phyloP scores from a whole-genome alignment of 1,140 invertebrate species.

The Conus ventricosus region DNA sequence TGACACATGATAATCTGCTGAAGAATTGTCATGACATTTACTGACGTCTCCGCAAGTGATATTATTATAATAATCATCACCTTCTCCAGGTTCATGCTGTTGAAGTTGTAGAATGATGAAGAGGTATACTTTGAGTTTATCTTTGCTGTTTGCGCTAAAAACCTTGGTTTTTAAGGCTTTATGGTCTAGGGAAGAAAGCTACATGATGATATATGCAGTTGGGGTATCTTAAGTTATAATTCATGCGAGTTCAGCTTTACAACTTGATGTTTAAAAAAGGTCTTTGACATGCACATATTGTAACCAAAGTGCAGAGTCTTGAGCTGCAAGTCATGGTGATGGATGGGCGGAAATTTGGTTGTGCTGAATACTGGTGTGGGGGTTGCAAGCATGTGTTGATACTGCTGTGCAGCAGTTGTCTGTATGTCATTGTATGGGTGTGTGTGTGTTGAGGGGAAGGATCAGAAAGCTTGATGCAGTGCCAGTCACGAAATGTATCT shows the following conservation, averaged over 20 bases:
- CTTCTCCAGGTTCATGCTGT: background rate
- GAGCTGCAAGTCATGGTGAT: background rate
- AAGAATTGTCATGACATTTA: background rate
- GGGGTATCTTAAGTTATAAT: too few species aligned
- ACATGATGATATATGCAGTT: too few species aligned
- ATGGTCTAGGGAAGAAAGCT: too few species aligned
- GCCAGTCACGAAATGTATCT: too few species aligned
- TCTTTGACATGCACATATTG: too few species aligned
- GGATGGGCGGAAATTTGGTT: background rate
- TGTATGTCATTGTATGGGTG: background rate
- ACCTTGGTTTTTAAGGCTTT: too few species aligned
- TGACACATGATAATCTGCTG: background rate
- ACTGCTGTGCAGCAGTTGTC: background rate
- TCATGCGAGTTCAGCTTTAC: too few species aligned
- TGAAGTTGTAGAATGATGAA: background rate
- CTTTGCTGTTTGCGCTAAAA: too few species aligned
- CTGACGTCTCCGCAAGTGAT: background rate
- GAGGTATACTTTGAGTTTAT: too few species aligned
- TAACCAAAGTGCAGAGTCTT: too few species aligned
- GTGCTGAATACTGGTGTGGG: background rate
- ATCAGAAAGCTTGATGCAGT: too few species aligned
- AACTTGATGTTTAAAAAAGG: background rate
- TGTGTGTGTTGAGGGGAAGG: background rate
- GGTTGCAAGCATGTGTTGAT: too few species aligned
- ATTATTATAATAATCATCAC: background rate